phyloP scores from a whole-genome alignment of 2,888 invertebrate genomes.

The Carabus problematicus region DNA sequence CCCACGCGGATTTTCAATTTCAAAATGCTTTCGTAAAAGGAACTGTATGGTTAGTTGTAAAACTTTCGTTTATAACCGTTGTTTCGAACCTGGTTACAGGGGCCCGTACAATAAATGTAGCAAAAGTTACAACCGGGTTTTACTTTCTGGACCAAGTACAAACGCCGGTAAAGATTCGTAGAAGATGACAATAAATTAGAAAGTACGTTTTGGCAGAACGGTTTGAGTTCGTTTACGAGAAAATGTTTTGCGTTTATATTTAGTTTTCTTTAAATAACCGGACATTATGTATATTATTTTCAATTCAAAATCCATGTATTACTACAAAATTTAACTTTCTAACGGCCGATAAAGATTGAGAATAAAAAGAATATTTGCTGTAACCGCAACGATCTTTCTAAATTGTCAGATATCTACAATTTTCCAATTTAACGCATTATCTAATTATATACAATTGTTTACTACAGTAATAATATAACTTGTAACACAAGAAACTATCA shows the following conservation, averaged over 20 bases:
- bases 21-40: neutral
- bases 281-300: neutral
- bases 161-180: neutral
- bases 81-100: conserved; percentile 14
- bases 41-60: conserved; percentile 21
- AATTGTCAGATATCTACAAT: too few species aligned
- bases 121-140: conserved; percentile 17
- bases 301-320: neutral
- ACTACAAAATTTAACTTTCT: neutral
- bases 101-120: conserved; percentile 7
- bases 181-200: conserved; percentile 24
- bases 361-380: too few species aligned
- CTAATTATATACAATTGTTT: too few species aligned
- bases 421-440: too few species aligned
- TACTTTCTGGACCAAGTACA: conserved; percentile 22
- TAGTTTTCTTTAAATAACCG: neutral
- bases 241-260: too few species aligned
- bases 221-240: neutral
- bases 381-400: too few species aligned
- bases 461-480: too few species aligned
- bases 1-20: conserved; percentile 15
- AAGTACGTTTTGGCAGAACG: conserved; percentile 2
- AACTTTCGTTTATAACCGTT: conserved; percentile 21
- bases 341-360: too few species aligned
- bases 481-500: too few species aligned